These are phyloP conservation scores for Chloroclysta siterata DNA, from an alignment of 2,888 invertebrate species.

Conservation along the genomic window DNA sequence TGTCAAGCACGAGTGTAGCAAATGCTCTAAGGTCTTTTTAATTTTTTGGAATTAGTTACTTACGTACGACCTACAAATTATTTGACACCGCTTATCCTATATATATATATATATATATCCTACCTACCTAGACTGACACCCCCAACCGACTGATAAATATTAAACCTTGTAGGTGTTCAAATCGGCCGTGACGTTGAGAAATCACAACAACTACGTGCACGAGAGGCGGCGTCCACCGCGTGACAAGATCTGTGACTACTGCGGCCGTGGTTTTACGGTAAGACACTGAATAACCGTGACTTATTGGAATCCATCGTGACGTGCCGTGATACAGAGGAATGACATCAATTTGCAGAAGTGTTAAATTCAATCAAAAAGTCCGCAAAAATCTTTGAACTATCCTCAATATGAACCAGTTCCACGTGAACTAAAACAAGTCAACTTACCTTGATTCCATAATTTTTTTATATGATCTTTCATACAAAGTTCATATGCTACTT, in stretches of 20 bases:
- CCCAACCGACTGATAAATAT: no score
- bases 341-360: background rate
- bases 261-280: slow-evolving; percentile 71
- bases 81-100: no score
- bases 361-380: background rate
- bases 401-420: no score
- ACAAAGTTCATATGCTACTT: no score
- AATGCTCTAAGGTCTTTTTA: slow-evolving; percentile 62
- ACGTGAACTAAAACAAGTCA: no score
- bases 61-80: background rate
- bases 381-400: background rate
- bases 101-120: no score
- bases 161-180: slow-evolving; percentile 55
- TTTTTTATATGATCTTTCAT: no score
- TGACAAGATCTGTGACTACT: slow-evolving; percentile 73
- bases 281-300: slow-evolving; percentile 27
- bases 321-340: background rate
- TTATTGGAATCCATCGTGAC: background rate
- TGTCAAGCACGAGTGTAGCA: slow-evolving; percentile 54
- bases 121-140: no score
- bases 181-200: slow-evolving; percentile 49
- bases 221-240: slow-evolving; percentile 65
- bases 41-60: no score
- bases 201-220: slow-evolving; percentile 64
- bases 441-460: no score